Conservation (phyloP, 2,888 invertebrate species). For the Parascotia fuliginaria region DNA sequence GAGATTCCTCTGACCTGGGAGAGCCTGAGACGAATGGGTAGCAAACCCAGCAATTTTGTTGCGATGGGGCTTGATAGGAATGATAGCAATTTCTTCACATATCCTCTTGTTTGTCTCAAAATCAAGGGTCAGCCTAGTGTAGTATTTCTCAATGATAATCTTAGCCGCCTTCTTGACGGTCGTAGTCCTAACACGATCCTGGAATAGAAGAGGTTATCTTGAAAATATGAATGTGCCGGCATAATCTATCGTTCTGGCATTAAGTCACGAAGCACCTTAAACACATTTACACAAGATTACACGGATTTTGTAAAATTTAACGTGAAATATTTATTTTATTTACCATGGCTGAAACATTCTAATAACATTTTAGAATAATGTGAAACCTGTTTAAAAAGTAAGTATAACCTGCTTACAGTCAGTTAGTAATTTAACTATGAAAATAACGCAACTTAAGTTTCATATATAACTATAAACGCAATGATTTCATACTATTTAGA, state of each 20-base stretch:
- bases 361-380: too few species aligned
- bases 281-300: conserved; percentile 50
- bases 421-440: too few species aligned
- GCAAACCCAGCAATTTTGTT: conserved; percentile 99
- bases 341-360: conserved; percentile 80
- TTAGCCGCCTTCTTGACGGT: conserved; percentile 99
- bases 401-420: too few species aligned
- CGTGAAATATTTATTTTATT: conserved; percentile 53
- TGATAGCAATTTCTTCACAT: conserved; percentile 99
- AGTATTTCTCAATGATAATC: conserved; percentile 99
- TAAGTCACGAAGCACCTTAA: conserved; percentile 1
- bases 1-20: conserved; percentile 99
- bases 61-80: conserved; percentile 98
- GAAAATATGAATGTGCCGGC: conserved; percentile 32
- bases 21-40: conserved; percentile 98
- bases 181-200: conserved; percentile 99
- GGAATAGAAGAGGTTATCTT: conserved; percentile 53
- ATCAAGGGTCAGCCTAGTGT: conserved; percentile 98
- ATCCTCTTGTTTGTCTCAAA: conserved; percentile 99
- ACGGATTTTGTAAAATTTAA: conserved; percentile 57
- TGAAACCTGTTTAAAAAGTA: too few species aligned
- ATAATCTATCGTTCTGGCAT: not conserved
- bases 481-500: too few species aligned
- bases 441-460: too few species aligned
- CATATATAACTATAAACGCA: too few species aligned